Percentiles rank a stretch among this genome's conserved stretches.
These are phyloP conservation scores for Cylloceria caligata DNA, from an alignment of 2,888 invertebrate genomes.

Conservation along the genomic window DNA sequence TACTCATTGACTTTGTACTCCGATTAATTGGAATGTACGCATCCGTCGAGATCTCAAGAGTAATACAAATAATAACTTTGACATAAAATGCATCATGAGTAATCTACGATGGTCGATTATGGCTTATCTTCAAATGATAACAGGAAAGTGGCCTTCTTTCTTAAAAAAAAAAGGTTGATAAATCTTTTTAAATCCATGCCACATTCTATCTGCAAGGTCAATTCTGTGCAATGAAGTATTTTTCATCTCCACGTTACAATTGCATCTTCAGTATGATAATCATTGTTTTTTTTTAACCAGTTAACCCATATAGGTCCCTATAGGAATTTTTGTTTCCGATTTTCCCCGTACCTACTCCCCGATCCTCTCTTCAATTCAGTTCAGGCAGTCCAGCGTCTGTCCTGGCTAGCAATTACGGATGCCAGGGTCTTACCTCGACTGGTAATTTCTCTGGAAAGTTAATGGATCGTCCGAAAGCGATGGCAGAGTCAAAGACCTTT, in stretches of 20 bases:
- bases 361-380: no score
- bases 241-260: neutral
- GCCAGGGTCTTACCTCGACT: no score
- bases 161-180: neutral
- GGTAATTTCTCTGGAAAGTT: no score
- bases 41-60: constrained; percentile 2
- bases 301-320: neutral
- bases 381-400: no score
- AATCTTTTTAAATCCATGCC: neutral
- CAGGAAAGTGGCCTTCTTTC: neutral
- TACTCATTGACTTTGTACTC: constrained; percentile 8
- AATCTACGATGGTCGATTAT: neutral
- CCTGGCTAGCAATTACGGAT: no score
- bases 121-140: neutral
- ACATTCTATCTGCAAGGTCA: neutral
- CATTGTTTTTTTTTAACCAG: neutral
- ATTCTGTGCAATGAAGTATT: neutral
- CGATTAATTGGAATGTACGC: constrained; percentile 7
- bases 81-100: neutral
- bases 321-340: no score
- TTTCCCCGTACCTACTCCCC: no score
- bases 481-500: no score
- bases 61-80: neutral
- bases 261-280: neutral
- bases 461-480: no score